These are phyloP conservation scores for Halcyon badia DNA, from an alignment of 2,797 vertebrate genomes.

Conservation along the genomic window DNA sequence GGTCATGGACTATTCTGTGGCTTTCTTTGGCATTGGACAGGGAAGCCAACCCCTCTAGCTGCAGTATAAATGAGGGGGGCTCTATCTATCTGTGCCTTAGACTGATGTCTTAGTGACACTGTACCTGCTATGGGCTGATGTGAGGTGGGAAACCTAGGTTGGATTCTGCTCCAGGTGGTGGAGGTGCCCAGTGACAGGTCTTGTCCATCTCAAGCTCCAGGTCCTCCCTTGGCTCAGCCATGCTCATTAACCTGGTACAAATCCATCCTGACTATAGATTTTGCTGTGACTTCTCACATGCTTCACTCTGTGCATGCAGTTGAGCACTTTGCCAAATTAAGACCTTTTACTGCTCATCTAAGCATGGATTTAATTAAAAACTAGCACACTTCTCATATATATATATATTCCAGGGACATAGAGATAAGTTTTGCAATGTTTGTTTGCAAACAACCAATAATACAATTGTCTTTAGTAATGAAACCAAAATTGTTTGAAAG, in stretches of 20 bases:
- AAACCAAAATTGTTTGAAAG: background rate
- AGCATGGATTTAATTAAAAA: background rate
- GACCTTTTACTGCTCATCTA: background rate
- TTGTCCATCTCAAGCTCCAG: background rate
- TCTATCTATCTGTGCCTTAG: background rate
- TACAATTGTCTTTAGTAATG: background rate
- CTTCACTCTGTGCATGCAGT: background rate
- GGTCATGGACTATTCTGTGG: background rate
- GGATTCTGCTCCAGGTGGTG: background rate
- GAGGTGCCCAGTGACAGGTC: background rate
- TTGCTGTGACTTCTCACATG: background rate
- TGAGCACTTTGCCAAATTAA: background rate
- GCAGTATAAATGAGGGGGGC: background rate
- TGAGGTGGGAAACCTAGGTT: background rate
- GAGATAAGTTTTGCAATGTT: background rate
- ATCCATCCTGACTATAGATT: background rate
- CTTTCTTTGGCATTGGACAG: background rate
- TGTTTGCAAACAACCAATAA: background rate
- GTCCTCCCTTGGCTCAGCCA: background rate
- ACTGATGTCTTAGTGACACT: background rate
- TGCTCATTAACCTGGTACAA: background rate
- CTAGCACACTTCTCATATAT: background rate
- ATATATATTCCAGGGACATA: background rate
- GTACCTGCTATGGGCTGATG: background rate
- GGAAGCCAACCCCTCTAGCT: background rate